These are phyloP conservation scores for Phylloscopus trochilus DNA, from an alignment of 2,113 vertebrate species.

Conservation along the genomic window DNA sequence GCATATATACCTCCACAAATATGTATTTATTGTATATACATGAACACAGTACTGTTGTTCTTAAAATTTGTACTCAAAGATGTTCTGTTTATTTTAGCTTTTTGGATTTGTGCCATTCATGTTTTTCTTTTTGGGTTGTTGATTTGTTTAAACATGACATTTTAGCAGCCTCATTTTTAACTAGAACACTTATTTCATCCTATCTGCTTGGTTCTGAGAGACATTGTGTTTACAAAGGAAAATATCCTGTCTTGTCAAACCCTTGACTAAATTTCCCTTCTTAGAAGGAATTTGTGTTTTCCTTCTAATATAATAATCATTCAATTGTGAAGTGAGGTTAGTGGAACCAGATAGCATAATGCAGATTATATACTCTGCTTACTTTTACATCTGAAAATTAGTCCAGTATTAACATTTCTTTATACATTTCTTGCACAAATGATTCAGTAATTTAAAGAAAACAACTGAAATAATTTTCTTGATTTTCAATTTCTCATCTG, in stretches of 20 bases:
- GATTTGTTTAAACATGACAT: neutral
- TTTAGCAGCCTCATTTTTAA: neutral
- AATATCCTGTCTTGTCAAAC: neutral
- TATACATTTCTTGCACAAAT: neutral
- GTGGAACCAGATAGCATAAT: neutral
- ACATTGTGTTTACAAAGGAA: neutral
- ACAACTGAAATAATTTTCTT: neutral
- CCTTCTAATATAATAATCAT: neutral
- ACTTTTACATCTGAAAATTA: neutral
- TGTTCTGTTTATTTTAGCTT: neutral
- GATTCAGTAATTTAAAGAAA: neutral
- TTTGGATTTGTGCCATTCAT: neutral
- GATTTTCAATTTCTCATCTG: constrained; percentile 18
- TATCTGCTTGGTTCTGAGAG: neutral
- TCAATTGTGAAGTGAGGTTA: neutral
- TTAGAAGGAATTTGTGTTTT: neutral
- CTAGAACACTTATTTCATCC: neutral
- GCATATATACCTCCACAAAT: neutral
- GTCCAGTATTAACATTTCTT: neutral
- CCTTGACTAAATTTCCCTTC: neutral
- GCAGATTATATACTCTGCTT: neutral
- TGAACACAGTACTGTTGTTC: neutral
- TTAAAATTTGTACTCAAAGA: neutral
- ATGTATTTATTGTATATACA: neutral
- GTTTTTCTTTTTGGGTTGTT: neutral